phyloP scores from a whole-genome alignment of 2,113 vertebrate species.

The Pongo abelii region DNA sequence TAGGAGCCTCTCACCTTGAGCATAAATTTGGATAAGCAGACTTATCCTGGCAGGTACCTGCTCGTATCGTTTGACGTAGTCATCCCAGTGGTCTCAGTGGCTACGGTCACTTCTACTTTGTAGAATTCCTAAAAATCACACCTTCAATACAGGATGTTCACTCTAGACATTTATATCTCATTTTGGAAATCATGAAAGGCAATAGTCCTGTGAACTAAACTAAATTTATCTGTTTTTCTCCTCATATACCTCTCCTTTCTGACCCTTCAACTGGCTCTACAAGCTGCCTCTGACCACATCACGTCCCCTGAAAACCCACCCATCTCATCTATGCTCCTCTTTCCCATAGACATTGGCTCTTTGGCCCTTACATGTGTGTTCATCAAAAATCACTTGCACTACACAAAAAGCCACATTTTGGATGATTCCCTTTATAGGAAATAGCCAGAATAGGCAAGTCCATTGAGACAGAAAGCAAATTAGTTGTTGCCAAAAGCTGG shows the following conservation, averaged over 20 bases:
- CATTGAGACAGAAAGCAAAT: background rate
- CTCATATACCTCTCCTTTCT: background rate
- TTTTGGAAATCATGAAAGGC: background rate
- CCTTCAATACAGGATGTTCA: background rate
- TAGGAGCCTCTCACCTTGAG: background rate
- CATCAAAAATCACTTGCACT: background rate
- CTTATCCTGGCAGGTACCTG: background rate
- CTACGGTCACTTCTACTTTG: background rate
- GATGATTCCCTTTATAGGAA: background rate
- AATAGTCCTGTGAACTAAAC: background rate
- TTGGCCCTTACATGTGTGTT: background rate
- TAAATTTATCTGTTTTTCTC: accelerated
- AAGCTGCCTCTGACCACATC: background rate
- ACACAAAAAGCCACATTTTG: background rate
- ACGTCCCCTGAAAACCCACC: accelerated
- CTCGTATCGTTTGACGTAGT: accelerated
- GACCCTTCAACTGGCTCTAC: accelerated
- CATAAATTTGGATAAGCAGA: background rate
- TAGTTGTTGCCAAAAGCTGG: background rate
- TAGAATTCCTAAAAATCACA: background rate
- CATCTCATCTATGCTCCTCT: background rate
- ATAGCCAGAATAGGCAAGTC: background rate
- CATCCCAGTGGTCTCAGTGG: background rate
- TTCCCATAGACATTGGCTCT: background rate
- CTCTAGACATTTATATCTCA: background rate